phyloP scores from a whole-genome alignment of 2,797 vertebrate species.

The Xyrichtys novacula region DNA sequence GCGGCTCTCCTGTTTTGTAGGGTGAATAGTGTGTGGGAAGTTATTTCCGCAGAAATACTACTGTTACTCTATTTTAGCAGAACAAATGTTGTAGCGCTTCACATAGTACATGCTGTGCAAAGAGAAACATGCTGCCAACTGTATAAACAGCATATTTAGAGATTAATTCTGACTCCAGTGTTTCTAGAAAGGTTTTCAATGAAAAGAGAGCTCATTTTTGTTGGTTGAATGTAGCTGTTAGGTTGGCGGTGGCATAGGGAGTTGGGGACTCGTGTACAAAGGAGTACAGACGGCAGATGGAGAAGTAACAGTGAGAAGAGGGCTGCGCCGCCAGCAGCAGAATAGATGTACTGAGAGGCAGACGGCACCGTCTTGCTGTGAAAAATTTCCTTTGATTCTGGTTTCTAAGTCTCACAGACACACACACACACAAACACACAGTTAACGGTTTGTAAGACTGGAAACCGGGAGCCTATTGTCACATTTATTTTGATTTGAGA shows the following conservation, averaged over 20 bases:
- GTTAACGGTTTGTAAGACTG: neutral
- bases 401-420: constrained; percentile 12
- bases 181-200: constrained; percentile 28
- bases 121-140: constrained; percentile 14
- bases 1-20: constrained; percentile 28
- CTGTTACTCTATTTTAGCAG: constrained; percentile 37
- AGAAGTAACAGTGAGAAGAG: constrained; percentile 47
- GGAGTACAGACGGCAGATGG: constrained; percentile 50
- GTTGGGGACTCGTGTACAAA: constrained; percentile 45
- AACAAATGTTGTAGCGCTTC: constrained; percentile 8
- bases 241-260: constrained; percentile 48
- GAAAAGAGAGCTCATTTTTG: constrained; percentile 27
- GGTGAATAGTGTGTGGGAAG: constrained; percentile 39
- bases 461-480: neutral
- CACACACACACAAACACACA: neutral
- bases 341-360: constrained; percentile 46
- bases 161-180: constrained; percentile 17
- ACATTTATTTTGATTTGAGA: constrained; percentile 17
- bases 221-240: constrained; percentile 31
- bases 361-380: constrained; percentile 31
- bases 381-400: constrained; percentile 53
- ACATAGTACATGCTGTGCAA: constrained; percentile 8
- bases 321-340: constrained; percentile 41
- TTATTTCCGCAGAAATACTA: constrained; percentile 41
- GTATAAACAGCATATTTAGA: constrained; percentile 39